Evolutionary conservation across 2,113 vertebrate species (phyloP).

Genomic region (Girardinichthys multiradiatus): DNA sequence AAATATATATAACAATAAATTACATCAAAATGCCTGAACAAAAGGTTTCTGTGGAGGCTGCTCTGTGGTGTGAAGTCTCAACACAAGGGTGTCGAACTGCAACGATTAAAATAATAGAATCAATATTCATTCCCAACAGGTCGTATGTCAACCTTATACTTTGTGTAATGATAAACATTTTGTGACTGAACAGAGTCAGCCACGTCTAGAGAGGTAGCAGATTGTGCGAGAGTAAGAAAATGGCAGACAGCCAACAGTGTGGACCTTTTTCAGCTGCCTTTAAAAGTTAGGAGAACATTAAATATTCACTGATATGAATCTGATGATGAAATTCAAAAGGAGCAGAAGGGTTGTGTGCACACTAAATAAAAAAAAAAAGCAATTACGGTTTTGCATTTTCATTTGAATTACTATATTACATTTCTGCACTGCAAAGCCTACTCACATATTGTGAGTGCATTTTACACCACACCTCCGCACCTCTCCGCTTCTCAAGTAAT

Average conservation of each 20-base stretch:
- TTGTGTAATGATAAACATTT: constrained; percentile 11
- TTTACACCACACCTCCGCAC: constrained; percentile 36
- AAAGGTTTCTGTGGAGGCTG: background rate
- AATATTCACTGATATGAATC: constrained; percentile 10
- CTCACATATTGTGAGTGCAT: constrained; percentile 24
- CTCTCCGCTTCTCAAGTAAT: constrained; percentile 33
- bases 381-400: constrained; percentile 16
- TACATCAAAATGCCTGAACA: background rate
- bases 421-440: constrained; percentile 30
- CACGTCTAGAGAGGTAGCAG: background rate
- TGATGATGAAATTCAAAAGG: background rate
- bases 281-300: background rate
- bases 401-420: constrained; percentile 25
- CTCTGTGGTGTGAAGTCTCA: background rate
- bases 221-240: constrained; percentile 2
- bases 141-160: constrained; percentile 10
- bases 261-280: constrained; percentile 6
- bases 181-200: constrained; percentile 8
- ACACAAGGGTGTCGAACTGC: background rate
- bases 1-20: background rate
- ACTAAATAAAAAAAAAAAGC: constrained; percentile 16
- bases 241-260: background rate
- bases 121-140: background rate
- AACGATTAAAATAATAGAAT: constrained; percentile 6
- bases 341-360: background rate